These are phyloP conservation scores for Sarotherodon lohbergeri DNA, from an alignment of 2,113 vertebrate species.

Conservation along the genomic window DNA sequence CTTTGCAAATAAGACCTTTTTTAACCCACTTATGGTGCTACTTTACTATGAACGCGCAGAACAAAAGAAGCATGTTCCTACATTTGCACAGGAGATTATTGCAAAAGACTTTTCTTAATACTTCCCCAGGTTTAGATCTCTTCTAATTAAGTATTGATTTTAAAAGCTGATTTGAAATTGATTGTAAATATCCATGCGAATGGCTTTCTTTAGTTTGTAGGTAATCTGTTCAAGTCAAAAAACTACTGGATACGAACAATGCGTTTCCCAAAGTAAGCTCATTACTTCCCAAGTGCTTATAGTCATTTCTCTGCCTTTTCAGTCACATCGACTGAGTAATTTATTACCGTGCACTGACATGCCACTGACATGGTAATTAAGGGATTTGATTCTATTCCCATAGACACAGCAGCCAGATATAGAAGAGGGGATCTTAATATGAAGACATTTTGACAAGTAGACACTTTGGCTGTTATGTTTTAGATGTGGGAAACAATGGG, in stretches of 20 bases:
- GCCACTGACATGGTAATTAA: neutral
- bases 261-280: neutral
- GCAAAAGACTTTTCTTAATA: neutral
- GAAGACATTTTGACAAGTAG: neutral
- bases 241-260: neutral
- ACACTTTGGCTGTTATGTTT: neutral
- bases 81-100: neutral
- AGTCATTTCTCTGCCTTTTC: neutral
- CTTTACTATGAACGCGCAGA: neutral
- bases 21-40: neutral
- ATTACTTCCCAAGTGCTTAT: neutral
- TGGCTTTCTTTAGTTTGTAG: neutral
- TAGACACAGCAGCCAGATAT: neutral
- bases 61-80: neutral
- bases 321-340: neutral
- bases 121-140: neutral
- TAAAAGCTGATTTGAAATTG: neutral
- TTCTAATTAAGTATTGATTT: neutral
- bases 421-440: neutral
- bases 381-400: neutral
- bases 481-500: neutral
- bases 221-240: neutral
- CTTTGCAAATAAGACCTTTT: constrained; percentile 5
- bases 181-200: neutral
- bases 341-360: neutral